phyloP scores from a whole-genome alignment of 2,888 invertebrate species.

The Terebella lapidaria region DNA sequence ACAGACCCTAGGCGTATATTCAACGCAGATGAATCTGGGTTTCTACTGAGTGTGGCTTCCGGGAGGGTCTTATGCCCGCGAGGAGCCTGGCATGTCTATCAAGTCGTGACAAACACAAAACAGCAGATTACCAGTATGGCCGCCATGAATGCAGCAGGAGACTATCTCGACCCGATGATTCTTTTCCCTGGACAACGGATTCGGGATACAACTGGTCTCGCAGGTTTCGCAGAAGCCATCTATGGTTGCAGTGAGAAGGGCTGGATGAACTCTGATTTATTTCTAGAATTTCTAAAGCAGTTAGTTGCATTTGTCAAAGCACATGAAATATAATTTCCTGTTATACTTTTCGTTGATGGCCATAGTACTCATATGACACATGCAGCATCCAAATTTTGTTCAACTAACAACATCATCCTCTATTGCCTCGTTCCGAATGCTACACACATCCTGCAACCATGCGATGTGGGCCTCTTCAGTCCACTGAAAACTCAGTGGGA shows the following conservation, averaged over 20 bases:
- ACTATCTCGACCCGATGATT: neutral
- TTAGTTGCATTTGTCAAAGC: neutral
- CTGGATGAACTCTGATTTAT: neutral
- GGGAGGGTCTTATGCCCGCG: neutral
- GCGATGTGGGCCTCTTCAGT: neutral
- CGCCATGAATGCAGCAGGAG: neutral
- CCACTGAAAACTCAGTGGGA: neutral
- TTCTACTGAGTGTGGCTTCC: neutral
- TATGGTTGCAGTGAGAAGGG: neutral
- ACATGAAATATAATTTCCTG: too few species aligned
- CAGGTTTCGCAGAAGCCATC: neutral
- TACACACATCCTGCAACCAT: neutral
- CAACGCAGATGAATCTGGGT: neutral
- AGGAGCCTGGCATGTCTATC: neutral
- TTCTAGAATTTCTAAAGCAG: neutral
- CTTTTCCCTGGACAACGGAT: neutral
- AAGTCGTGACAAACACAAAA: neutral
- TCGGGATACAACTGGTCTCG: neutral
- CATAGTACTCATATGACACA: too few species aligned
- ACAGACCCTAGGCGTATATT: neutral
- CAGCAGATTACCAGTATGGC: neutral
- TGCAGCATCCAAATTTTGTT: neutral
- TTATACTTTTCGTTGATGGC: too few species aligned
- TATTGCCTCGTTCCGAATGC: neutral
- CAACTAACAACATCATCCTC: neutral